Evolutionary conservation across 2,888 invertebrate genomes (phyloP).

Genomic region (Phymatocera aterrima): DNA sequence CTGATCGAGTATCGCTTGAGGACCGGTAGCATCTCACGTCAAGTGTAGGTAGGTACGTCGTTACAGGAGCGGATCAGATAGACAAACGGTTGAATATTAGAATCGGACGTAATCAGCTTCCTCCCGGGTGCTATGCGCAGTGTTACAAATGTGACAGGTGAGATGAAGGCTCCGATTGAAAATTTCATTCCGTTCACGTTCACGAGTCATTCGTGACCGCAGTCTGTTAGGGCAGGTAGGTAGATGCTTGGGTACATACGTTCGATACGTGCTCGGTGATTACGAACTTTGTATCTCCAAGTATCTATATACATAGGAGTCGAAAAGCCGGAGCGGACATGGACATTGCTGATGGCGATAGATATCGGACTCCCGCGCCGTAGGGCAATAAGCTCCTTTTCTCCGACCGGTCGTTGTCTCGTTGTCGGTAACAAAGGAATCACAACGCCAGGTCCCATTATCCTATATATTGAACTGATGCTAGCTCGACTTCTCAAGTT

Average conservation of each 20-base stretch:
- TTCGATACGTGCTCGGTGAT: neutral
- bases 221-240: neutral
- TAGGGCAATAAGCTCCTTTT: slow-evolving; percentile 24
- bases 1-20: slow-evolving; percentile 37
- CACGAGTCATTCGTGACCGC: neutral
- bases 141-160: slow-evolving; percentile 48
- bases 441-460: too few relatives aligned
- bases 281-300: neutral
- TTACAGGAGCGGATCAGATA: slow-evolving; percentile 70
- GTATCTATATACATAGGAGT: too few relatives aligned
- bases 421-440: neutral
- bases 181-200: slow-evolving; percentile 53
- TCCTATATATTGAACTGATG: neutral
- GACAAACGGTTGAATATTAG: slow-evolving; percentile 67
- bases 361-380: neutral
- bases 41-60: slow-evolving; percentile 54
- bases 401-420: neutral
- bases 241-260: neutral
- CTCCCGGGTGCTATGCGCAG: slow-evolving; percentile 51
- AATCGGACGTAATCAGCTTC: slow-evolving; percentile 69
- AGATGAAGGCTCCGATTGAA: slow-evolving; percentile 62
- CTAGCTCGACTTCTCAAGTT: neutral
- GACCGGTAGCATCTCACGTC: slow-evolving; percentile 55
- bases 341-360: neutral
- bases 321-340: neutral